phyloP scores from a whole-genome alignment of 2,113 vertebrate genomes.

The Brienomyrus brachyistius region DNA sequence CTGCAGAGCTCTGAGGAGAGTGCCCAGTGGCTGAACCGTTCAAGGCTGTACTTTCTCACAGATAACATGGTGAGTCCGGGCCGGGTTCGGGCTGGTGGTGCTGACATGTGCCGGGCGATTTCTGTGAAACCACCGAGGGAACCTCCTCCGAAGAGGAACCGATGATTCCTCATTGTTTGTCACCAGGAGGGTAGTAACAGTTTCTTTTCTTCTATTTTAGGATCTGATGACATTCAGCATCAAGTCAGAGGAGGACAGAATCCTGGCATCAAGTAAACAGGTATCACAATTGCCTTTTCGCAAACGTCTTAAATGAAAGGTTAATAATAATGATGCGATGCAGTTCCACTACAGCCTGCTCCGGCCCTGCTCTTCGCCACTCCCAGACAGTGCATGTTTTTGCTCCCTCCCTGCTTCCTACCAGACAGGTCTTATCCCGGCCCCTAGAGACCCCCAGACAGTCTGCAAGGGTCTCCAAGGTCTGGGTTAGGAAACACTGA shows the following conservation, averaged over 20 bases:
- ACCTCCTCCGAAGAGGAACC: background rate
- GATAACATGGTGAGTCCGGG: constrained; percentile 65
- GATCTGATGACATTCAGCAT: constrained; percentile 79
- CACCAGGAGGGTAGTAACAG: too few relatives aligned
- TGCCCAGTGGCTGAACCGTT: constrained; percentile 80
- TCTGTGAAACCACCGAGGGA: background rate
- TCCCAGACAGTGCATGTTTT: too few relatives aligned
- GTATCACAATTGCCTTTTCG: constrained; percentile 49
- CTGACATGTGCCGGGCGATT: background rate
- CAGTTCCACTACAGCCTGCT: background rate
- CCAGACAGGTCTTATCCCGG: too few relatives aligned
- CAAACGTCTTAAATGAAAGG: background rate
- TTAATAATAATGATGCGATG: background rate
- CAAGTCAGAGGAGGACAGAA: constrained; percentile 70
- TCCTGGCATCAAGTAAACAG: constrained; percentile 76
- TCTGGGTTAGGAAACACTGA: background rate
- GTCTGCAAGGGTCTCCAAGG: background rate
- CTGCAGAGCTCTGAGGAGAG: constrained; percentile 65
- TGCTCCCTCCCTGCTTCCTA: too few relatives aligned
- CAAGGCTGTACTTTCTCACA: constrained; percentile 80
- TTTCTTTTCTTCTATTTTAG: constrained; percentile 50
- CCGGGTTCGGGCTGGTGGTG: background rate
- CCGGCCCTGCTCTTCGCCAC: background rate
- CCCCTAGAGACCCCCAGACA: too few relatives aligned
- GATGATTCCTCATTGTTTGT: background rate